Base-by-base conservation (phyloP, 2,888 invertebrate species). In the Anticlea derivata region DNA sequence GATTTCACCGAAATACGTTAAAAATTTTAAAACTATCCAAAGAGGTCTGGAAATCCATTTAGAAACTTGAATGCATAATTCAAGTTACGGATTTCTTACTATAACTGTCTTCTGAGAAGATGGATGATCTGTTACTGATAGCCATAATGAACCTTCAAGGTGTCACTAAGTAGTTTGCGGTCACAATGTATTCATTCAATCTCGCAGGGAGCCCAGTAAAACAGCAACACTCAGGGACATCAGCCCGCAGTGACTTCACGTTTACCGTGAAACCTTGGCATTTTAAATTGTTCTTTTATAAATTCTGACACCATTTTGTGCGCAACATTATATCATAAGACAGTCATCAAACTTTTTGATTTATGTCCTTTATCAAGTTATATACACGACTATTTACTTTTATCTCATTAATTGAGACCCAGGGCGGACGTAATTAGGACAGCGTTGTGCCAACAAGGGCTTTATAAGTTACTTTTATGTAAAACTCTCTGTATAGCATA, bases 181-280 rank as follows among this genome's bases (percentile, higher is more conserved):
- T 40, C 20, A 30, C 38, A 35, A 17, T 35, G 22, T 5, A 39
- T 34, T 27, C 17, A 35, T 34, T 13, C 8, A 17, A 20, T 34
- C 24, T 30, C 5, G 11, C 31, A 8, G 37, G n/a, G 10, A 34
- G 29, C 40, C 11, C 40, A 22, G 27, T 12, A 27, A 38, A 39
- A 56, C 45, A 12, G 37, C 47, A 44, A 30, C 17, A 33, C 30
- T 46, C 35, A 45, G 46, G 24, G 34, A 35, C 45, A 48, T 44
- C 31, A 41, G 47, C 27, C 39, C 44, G 47, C 38, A 40, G 30
- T 46, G 34, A 55, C 37, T 49, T 35, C 50, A 55, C 48, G 44
- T 50, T 35, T 48, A 38, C 37, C 38, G 50, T 34, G 27, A 35
- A 50, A 55, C 58, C 61, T 61, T 61, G 58, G 48, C 58, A 58